Base-by-base conservation (phyloP, 1,140 invertebrate genomes). In the Aphis gossypii region DNA sequence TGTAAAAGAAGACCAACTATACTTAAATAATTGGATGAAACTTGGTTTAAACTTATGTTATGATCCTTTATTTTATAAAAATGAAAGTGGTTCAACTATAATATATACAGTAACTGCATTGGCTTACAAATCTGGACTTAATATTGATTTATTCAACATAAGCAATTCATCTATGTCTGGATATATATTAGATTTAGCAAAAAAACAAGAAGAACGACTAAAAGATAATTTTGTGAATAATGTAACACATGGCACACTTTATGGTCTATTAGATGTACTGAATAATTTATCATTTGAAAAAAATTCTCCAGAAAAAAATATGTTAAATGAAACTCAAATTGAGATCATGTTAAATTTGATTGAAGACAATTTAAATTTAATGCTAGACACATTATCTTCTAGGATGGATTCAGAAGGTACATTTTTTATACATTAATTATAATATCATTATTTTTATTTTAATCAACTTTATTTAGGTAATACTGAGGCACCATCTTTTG, bases 401-500 rank as follows among this genome's bases (percentile, higher is more conserved):
- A 89, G 44, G 11, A 56, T 93, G 30, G 91, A 93, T 21, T 30
- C n/a, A 35, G 91, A 83, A 89, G 83, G 90, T 94, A 11, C 90
- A 38, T 94, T 38, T 5, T 41, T 56, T 2, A 60, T 68, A 44
- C 20, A 56, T 60, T 8, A 30, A 90, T 14, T 18, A 30, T 60
- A 60, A 54, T 35, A 30, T 25, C 21, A 25, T 7, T 30, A 30
- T 46, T 87, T 90, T 90, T 41, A 90, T 90, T 90, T 30, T 44
- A 5, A 41, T 90, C 41, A 9, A 56, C 25, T 90, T 90, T 94
- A 76, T 94, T 94, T 94, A 76, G 91, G 46, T 56, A 93, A 84
- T 44, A 41, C 46, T 41, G 95, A 95, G 94, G 96, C 96, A 89
- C 96, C 96, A 38, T 96, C 96, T 0, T 97, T 97, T 95, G 96